Evolutionary conservation across 2,888 invertebrate species (phyloP).

Genomic region (Drosophila limbata): DNA sequence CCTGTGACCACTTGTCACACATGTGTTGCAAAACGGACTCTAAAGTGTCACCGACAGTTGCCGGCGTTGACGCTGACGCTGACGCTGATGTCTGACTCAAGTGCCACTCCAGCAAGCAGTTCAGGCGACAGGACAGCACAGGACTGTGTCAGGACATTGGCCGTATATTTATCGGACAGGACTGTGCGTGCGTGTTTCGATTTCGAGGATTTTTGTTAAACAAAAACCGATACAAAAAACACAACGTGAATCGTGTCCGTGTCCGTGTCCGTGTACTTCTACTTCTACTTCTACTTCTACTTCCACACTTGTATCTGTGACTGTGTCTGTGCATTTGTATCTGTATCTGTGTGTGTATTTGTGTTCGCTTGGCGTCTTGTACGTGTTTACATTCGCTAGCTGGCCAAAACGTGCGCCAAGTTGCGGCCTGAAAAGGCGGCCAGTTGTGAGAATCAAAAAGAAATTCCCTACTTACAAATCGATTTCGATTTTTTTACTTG

Average conservation of each 20-base stretch:
- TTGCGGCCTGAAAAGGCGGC: conserved; percentile 41
- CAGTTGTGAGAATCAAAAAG: conserved; percentile 59
- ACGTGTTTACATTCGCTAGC: conserved; percentile 59
- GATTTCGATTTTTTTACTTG: conserved; percentile 57
- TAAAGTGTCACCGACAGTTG: conserved; percentile 55
- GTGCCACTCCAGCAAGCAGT: conserved; percentile 34
- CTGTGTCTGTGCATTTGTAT: conserved; percentile 4
- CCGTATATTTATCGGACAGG: conserved; percentile 21
- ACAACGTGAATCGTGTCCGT: conserved; percentile 41
- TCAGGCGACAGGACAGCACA: conserved; percentile 15
- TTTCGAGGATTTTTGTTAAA: conserved; percentile 51
- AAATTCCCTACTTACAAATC: conserved; percentile 66
- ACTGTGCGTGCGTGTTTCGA: conserved; percentile 67
- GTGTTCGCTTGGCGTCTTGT: conserved; percentile 39
- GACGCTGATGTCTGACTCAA: conserved; percentile 42
- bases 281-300: no score
- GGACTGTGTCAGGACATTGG: conserved; percentile 14
- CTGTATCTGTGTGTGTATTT: conserved; percentile 7
- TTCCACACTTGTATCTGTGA: no score
- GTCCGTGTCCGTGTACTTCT: conserved; percentile 31
- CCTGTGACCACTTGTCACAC: conserved; percentile 70
- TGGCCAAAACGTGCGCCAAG: conserved; percentile 64
- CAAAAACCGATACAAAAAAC: conserved; percentile 54
- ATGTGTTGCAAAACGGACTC: conserved; percentile 45
- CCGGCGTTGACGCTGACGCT: conserved; percentile 31